A percentile compares a stretch with the other conserved stretches of the same genome.
phyloP scores from a whole-genome alignment of 2,797 vertebrate species.

The Falco columbarius region DNA sequence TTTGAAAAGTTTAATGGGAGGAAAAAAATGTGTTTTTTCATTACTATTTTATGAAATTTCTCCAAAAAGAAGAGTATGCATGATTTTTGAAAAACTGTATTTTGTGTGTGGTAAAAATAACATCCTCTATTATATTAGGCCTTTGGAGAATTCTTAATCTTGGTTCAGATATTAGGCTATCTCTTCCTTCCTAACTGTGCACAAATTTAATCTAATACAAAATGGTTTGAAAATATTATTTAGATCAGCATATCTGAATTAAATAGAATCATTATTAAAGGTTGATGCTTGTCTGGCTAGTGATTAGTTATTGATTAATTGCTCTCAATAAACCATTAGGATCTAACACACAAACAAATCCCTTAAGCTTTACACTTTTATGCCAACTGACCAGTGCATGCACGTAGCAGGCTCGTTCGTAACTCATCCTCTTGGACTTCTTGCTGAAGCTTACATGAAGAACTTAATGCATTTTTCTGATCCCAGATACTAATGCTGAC shows the following conservation, averaged over 20 bases:
- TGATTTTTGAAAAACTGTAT: neutral
- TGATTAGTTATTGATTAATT: neutral
- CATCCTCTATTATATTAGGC: neutral
- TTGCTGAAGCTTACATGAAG: neutral
- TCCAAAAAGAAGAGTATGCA: neutral
- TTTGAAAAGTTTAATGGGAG: neutral
- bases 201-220: neutral
- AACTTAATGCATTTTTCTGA: neutral
- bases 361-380: neutral
- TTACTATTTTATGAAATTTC: neutral
- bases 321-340: neutral
- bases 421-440: neutral
- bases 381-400: neutral
- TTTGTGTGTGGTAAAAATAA: neutral
- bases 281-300: neutral
- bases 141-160: neutral
- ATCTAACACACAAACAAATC: neutral
- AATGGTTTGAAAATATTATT: neutral
- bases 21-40: neutral
- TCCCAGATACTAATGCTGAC: neutral
- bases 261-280: neutral
- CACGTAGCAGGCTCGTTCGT: neutral
- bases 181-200: neutral
- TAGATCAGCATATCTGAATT: neutral
- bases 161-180: neutral